These are phyloP conservation scores for Slavum lentiscoides DNA, from an alignment of 2,888 invertebrate species.

Conservation along the genomic window DNA sequence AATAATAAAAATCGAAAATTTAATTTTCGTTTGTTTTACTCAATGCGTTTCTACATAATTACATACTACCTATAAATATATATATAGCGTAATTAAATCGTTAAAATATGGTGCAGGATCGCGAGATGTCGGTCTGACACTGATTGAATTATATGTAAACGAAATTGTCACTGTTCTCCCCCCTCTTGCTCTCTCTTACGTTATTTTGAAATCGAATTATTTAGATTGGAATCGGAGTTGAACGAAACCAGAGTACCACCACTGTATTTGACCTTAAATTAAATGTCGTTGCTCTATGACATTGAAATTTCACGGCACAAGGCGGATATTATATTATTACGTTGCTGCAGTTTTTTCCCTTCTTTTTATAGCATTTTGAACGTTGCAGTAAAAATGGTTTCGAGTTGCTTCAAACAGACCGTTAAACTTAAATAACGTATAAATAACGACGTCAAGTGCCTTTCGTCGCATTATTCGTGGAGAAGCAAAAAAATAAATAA, in stretches of 20 bases:
- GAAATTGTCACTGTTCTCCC: background rate
- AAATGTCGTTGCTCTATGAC: background rate
- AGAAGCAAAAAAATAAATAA: background rate
- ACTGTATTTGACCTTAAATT: background rate
- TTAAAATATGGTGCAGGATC: too few species aligned
- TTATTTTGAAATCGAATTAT: background rate
- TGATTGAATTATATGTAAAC: slow-evolving; percentile 24
- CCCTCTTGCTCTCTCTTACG: background rate
- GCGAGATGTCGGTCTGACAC: background rate
- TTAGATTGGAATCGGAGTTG: background rate
- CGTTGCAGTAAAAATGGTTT: background rate
- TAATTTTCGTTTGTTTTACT: background rate
- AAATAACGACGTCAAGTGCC: background rate
- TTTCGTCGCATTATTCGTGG: background rate
- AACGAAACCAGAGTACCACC: background rate
- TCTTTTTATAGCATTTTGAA: slow-evolving; percentile 17
- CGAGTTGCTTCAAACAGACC: slow-evolving; percentile 10
- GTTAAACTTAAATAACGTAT: background rate
- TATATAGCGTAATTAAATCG: background rate
- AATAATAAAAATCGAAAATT: slow-evolving; percentile 5
- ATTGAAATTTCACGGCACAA: slow-evolving; percentile 11
- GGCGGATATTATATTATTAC: background rate
- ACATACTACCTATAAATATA: too few species aligned
- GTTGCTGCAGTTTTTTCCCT: background rate
- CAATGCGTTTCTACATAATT: background rate